Base-by-base conservation (phyloP, 53 echinoderm and acorn worm genomes). In the Pentamera pediparva region DNA sequence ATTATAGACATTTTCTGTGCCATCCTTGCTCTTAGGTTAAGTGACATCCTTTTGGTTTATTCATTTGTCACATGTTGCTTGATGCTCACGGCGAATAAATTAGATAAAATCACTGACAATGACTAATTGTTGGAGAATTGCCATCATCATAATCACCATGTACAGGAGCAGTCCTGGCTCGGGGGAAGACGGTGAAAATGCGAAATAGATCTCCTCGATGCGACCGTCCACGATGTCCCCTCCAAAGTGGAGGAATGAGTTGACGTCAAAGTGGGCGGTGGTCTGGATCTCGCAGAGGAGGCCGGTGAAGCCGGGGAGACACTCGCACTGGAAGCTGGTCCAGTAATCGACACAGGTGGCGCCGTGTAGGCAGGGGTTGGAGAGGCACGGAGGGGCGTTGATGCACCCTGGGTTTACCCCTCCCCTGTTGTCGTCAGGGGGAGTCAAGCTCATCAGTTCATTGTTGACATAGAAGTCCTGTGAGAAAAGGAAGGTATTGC, bases 111-210 rank as follows among this genome's bases (percentile, higher is more conserved):
- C n/a, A 45, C 47, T 45, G n/a, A 45, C 47, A 45, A 45, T 45
- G 47, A 45, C 47, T 45, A 45, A 15, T n/a, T n/a, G n/a, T n/a
- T n/a, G n/a, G n/a, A n/a, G n/a, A n/a, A n/a, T n/a, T n/a, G n/a
- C n/a, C n/a, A n/a, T n/a, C n/a, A n/a, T n/a, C n/a, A n/a, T n/a
- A 76, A 86, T 70, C 78, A 98, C 98, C 86, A 89, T 88, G 59
- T 98, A 98, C 70, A 98, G 55, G 35, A 98, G 61, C 28, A 98
- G 74, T 9, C 98, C 98, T 13, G 88, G 86, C 20, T 83, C 69
- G 0, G 75, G 56, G 65, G 70, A 85, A 21, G 81, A 80, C 20
- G 84, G 79, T 0, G 89, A 85, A 80, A 89, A 98, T 2, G 83
- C 77, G 39, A 98, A 91, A 72, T 75, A 61, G 5, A 98, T 28